Conservation (phyloP, 1,140 invertebrate genomes). For the Zaprionus capensis region DNA sequence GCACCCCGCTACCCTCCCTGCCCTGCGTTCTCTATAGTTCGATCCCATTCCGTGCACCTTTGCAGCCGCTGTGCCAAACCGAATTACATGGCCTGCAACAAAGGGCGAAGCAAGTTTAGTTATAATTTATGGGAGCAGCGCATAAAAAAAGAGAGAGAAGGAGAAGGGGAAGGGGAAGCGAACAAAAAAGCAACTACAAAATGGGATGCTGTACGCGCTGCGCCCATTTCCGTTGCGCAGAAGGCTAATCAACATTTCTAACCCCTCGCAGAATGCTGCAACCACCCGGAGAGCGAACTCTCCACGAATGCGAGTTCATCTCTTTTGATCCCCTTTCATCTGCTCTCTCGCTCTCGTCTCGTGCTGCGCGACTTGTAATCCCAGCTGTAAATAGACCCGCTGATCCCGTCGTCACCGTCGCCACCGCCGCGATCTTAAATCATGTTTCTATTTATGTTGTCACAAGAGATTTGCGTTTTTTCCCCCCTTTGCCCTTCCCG, state of each 20-base stretch:
- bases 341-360: slow-evolving; percentile 9
- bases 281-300: slow-evolving; percentile 59
- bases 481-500: background rate
- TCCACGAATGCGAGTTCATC: slow-evolving; percentile 11
- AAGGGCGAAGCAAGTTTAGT: slow-evolving; percentile 57
- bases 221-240: slow-evolving; percentile 80
- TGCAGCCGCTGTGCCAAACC: slow-evolving; percentile 60
- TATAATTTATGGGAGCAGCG: slow-evolving; percentile 69
- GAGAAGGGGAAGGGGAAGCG: background rate
- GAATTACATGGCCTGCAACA: slow-evolving; percentile 77
- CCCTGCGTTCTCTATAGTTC: background rate
- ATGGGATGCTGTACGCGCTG: slow-evolving; percentile 49
- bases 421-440: slow-evolving; percentile 72
- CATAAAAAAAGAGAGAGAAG: slow-evolving; percentile 38
- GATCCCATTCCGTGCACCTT: slow-evolving; percentile 12
- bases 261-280: slow-evolving; percentile 53
- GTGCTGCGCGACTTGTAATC: slow-evolving; percentile 74
- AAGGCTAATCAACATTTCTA: slow-evolving; percentile 76
- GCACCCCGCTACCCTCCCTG: slow-evolving; percentile 1
- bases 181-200: slow-evolving; percentile 44
- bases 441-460: slow-evolving; percentile 84
- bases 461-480: slow-evolving; percentile 80
- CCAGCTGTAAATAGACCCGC: slow-evolving; percentile 77
- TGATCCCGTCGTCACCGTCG: slow-evolving; percentile 56
- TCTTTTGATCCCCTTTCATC: slow-evolving; percentile 15